Base-by-base conservation (phyloP, 2,888 invertebrate species). In the Muscina levida region DNA sequence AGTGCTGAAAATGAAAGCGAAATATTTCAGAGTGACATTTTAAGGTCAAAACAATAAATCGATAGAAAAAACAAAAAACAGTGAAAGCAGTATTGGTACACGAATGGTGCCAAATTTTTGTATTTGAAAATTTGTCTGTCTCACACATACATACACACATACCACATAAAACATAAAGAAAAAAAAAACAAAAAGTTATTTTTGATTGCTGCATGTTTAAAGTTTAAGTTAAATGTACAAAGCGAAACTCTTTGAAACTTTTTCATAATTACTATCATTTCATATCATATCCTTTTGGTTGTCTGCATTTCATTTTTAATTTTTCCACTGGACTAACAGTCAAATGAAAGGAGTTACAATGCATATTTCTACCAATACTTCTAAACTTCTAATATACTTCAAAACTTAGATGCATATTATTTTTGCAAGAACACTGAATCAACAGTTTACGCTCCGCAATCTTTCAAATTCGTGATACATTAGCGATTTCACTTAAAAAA, bases 211-310 rank as follows among this genome's bases (percentile, higher is more conserved):
- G 8, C 42, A 3, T 31, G 42, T 62, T 62, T 19, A 42, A 62
- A 62, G 11, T 11, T 62, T 62, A 62, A 62, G 42, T 62, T 62
- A 42, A 62, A 62, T 62, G 62, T 62, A 62, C 62, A 62, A 62
- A 62, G 42, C 42, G 37, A 37, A 19, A 39, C n/a, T n/a, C 15
- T 19, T 51, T 15, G 17, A 57, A 1, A 59, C n/a, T 10, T 22
- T 5, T 37, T 19, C 11, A n/a, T 59, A 37, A 37, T 37, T 3
- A 1, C 6, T 39, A 11, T 10, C 62, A 11, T 1, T 42, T 62
- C 62, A 42, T 57, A 15, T 57, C 57, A 57, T 57, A 19, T 17
- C 8, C 22, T 53, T 51, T 51, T 51, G 22, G 8, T 51, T 22
- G 22, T 53, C 53, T 13, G 22, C 53, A 22, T 53, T 24, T 53